Percentiles rank a stretch among this genome's conserved stretches.
Evolutionary conservation across 1,140 invertebrate species (phyloP).

Genomic region (Drosophila melanogaster): Release_6_plus_ISO1_MT NT_037436.4:18611501-18612000

Average conservation of each 20-base stretch:
- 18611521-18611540: conserved; percentile 97
- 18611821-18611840: not conserved
- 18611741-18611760: too few species aligned
- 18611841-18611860: not conserved
- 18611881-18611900: conserved; percentile 27
- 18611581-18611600: not conserved
- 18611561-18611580: not conserved
- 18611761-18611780: too few species aligned
- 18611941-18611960: not conserved
- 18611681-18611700: too few species aligned
- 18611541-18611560: conserved; percentile 25
- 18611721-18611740: too few species aligned
- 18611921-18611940: not conserved
- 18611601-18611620: conserved; percentile 59
- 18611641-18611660: conserved; percentile 23
- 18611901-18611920: not conserved
- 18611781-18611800: not conserved
- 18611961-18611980: not conserved
- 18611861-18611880: not conserved
- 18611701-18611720: too few species aligned
- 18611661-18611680: not conserved
- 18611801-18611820: conserved; percentile 5
- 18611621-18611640: conserved; percentile 46
- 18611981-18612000: conserved; percentile 38
- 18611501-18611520: conserved; percentile 98